Base-by-base conservation (phyloP, 2,888 invertebrate species). In the Deilephila elpenor region DNA sequence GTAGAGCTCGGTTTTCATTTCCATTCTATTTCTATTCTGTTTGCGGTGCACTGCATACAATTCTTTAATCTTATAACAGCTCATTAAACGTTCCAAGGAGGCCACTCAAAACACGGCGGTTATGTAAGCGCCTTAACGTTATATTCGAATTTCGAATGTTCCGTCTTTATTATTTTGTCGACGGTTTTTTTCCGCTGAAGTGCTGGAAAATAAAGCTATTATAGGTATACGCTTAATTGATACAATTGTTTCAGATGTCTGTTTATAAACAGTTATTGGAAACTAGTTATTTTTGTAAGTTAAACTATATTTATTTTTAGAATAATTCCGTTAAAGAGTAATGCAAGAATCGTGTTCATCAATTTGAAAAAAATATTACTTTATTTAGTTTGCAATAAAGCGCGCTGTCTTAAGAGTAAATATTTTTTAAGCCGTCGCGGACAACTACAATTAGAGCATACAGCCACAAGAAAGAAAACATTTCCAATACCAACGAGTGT, bases 121-220 rank as follows among this genome's bases (percentile, higher is more conserved):
- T 70, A 71, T 64, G 75, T 79, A 79, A 80, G 78, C 71, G 74
- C 76, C 78, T 83, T 78, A 79, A 76, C 44, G 44, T 67, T 51
- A 20, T 37, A 64, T 37, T 62, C 32, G 62, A 51, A 17, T 44
- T 67, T 51, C 20, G 67, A 56, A 56, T n/a, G 56, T 56, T 56
- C 17, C 44, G 20, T 25, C 20, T 25, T 67, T 25, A 67, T 67
- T 51, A 51, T 67, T 62, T 62, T 34, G 62, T 62, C n/a, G 62
- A 11, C 37, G 37, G 25, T 2, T n/a, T 51, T 64, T 67, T 44
- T 25, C 20, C 64, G 5, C 19, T 34, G 37, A n/a, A 64, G 64
- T 20, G 5, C 34, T 32, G 34, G 62, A 34, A 62, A 67, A 67
- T 64, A 64, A 64, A 64, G 64, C 64, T 7, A 6, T 37, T 37